Evolutionary conservation across 2,888 invertebrate species (phyloP).

Genomic region (Zeuzera pyrina): DNA sequence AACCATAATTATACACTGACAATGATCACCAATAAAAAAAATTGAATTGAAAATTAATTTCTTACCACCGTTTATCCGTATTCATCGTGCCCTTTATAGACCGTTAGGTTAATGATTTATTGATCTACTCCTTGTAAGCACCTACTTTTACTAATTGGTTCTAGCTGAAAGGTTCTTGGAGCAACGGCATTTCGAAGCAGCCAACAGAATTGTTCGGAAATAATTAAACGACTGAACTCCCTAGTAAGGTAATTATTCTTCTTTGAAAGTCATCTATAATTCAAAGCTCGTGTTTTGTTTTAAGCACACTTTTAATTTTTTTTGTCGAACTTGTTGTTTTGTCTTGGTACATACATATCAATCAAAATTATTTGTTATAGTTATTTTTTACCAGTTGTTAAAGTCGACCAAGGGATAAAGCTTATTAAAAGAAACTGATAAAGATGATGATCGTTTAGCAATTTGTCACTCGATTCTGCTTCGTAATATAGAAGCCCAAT

Average conservation of each 20-base stretch:
- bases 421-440: no score
- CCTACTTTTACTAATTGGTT: slow-evolving; percentile 50
- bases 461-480: no score
- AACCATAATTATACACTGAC: no score
- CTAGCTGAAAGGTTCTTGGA: slow-evolving; percentile 35
- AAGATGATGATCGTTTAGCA: no score
- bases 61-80: not conserved
- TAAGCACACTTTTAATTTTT: slow-evolving; percentile 1
- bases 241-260: slow-evolving; percentile 36
- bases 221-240: slow-evolving; percentile 38
- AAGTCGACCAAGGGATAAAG: no score
- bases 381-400: no score
- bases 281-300: slow-evolving; percentile 15
- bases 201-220: slow-evolving; percentile 33
- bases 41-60: not conserved
- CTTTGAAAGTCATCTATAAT: slow-evolving; percentile 31
- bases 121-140: slow-evolving; percentile 31
- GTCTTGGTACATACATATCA: no score
- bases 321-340: no score
- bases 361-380: no score
- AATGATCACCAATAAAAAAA: not conserved
- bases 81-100: slow-evolving; percentile 25
- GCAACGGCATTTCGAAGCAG: slow-evolving; percentile 26
- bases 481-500: no score
- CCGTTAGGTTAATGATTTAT: slow-evolving; percentile 33